Percentiles rank a stretch among this genome's conserved stretches.
Evolutionary conservation across 2,888 invertebrate genomes (phyloP).

Genomic region (Hydropsyche betteni): DNA sequence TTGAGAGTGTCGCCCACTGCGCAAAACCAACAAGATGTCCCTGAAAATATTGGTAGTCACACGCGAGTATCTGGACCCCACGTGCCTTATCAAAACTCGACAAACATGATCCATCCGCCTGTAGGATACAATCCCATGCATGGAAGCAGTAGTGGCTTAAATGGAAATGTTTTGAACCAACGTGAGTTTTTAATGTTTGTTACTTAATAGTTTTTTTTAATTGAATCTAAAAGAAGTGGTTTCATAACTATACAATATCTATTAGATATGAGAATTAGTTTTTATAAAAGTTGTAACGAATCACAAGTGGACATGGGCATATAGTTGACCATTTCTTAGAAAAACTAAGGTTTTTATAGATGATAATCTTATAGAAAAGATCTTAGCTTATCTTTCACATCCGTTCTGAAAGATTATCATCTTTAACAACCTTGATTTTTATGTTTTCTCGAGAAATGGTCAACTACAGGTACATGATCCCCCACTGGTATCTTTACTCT

Average conservation of each 20-base stretch:
- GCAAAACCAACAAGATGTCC: conserved; percentile 47
- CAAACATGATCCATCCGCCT: conserved; percentile 34
- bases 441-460: too few relatives aligned
- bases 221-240: not conserved
- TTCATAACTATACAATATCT: not conserved
- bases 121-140: conserved; percentile 56
- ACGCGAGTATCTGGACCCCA: conserved; percentile 53
- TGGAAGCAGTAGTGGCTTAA: conserved; percentile 56
- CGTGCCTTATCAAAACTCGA: conserved; percentile 58
- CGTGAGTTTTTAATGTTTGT: conserved; percentile 47
- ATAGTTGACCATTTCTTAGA: too few relatives aligned
- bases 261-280: not conserved
- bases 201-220: not conserved
- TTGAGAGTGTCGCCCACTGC: conserved; percentile 49
- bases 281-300: not conserved
- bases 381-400: too few relatives aligned
- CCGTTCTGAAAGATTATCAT: too few relatives aligned
- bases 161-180: conserved; percentile 61
- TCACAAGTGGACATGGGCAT: too few relatives aligned
- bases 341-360: too few relatives aligned
- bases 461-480: too few relatives aligned
- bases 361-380: too few relatives aligned
- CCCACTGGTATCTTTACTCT: too few relatives aligned
- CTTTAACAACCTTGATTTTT: too few relatives aligned
- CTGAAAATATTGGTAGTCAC: conserved; percentile 45